These are phyloP conservation scores for rat (Rattus norvegicus) DNA, from an alignment of 2,113 vertebrate genomes.

Conservation along the genomic window DNA sequence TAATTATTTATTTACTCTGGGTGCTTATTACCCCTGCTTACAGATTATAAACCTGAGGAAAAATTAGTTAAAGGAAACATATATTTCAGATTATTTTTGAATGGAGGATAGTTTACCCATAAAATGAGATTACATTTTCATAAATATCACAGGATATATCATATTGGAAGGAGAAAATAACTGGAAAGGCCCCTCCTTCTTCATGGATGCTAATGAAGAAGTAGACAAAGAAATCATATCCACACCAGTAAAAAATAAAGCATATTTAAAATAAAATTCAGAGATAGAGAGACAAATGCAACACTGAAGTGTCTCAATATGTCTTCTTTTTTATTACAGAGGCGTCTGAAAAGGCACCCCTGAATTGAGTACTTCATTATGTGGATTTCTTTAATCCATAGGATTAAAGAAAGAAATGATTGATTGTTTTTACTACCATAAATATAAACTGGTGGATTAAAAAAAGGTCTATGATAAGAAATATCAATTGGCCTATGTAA, in stretches of 20 bases:
- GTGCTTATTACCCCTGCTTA: neutral
- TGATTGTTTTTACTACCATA: neutral
- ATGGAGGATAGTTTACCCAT: neutral
- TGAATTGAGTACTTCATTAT: neutral
- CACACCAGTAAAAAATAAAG: neutral
- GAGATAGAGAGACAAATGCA: neutral
- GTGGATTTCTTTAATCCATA: neutral
- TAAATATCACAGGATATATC: neutral
- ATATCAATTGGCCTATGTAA: neutral
- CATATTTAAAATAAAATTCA: neutral
- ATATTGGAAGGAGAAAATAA: neutral
- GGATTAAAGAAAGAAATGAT: neutral
- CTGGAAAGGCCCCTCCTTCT: neutral
- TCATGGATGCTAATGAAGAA: neutral
- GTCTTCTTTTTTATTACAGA: neutral
- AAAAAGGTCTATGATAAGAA: neutral
- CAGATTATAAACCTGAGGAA: neutral
- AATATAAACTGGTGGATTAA: neutral
- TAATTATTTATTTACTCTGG: neutral
- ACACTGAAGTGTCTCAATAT: neutral
- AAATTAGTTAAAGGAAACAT: neutral
- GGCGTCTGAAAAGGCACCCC: neutral
- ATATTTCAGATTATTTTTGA: neutral
- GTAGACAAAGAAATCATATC: neutral
- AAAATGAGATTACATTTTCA: neutral